phyloP scores from a whole-genome alignment of 2,113 vertebrate species.

The Jaculus jaculus region DNA sequence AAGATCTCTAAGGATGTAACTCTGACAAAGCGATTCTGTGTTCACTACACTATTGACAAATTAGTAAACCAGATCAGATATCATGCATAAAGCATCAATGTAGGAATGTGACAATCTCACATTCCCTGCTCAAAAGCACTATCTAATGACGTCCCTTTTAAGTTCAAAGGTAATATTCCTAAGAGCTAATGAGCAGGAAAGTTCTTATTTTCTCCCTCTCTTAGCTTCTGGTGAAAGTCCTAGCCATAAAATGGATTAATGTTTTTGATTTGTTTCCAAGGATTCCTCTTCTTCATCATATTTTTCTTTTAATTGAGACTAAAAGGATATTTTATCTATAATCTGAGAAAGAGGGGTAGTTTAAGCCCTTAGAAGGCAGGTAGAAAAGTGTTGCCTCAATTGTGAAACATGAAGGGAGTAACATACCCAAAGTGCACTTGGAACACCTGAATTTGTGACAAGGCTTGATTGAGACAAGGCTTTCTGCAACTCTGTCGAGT shows the following conservation, averaged over 20 bases:
- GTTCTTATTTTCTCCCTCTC: background rate
- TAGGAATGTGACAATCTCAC: background rate
- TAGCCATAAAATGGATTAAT: background rate
- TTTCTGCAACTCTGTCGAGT: background rate
- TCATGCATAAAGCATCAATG: background rate
- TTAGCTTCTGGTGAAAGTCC: background rate
- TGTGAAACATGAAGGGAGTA: background rate
- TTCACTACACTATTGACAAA: background rate
- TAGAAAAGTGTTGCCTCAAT: background rate
- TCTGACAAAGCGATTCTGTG: background rate
- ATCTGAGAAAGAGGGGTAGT: background rate
- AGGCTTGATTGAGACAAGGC: background rate
- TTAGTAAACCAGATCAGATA: background rate
- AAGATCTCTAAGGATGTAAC: background rate
- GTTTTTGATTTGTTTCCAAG: background rate
- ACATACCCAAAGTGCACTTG: background rate
- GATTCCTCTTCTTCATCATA: background rate
- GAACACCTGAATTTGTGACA: background rate
- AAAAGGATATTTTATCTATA: background rate
- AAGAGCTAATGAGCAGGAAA: background rate
- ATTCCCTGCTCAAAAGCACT: background rate
- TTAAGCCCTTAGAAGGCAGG: background rate
- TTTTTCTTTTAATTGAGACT: background rate
- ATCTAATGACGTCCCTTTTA: background rate
- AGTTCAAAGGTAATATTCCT: background rate